Base-by-base conservation (phyloP, 2,888 invertebrate genomes). In the Pyrrhosoma nymphula region DNA sequence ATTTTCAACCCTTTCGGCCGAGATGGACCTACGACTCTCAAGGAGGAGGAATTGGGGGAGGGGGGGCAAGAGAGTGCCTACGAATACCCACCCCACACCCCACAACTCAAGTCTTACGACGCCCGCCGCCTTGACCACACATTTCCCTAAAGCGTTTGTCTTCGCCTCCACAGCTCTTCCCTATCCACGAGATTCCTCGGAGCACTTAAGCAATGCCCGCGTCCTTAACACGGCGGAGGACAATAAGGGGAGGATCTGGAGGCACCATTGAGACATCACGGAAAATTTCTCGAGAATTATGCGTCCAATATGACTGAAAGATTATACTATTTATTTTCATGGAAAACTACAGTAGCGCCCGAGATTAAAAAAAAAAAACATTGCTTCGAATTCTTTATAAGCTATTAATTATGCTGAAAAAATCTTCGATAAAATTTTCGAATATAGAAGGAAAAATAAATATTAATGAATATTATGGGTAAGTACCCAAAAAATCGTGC, bases 1-100 rank as follows among this genome's bases (percentile, higher is more conserved):
- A 93, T 93, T 93, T 93, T n/a, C 93, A 93, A 63, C 93, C 93
- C 93, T 69, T 93, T 69, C 82, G 82, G 82, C 35, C 14, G 35
- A 82, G 16, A 82, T 82, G 82, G 82, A 82, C 82, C 30, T 6
- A 35, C 35, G 30, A 82, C 30, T 82, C 82, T n/a, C n/a, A 14
- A 60, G 60, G 60, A 60, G 60, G 69, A 3, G 91, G 39, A 20
- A 63, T 8, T n/a, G 39, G 30, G 20, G 12, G 8, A 39, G 56
- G 56, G 56, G n/a, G 26, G 60, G 20, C 18, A 39, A 47, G n/a
- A 14, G 56, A 39, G 91, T 8, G 91, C 39, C 60, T 91, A 63
- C 91, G 26, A 56, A 47, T 12, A n/a, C n/a, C 23, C 18, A 23
- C 35, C 89, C 56, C 63, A 39, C 60, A 91, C 91, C 91, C 63